These are phyloP conservation scores for Girardinus metallicus DNA, from an alignment of 2,797 vertebrate species.

Conservation along the genomic window DNA sequence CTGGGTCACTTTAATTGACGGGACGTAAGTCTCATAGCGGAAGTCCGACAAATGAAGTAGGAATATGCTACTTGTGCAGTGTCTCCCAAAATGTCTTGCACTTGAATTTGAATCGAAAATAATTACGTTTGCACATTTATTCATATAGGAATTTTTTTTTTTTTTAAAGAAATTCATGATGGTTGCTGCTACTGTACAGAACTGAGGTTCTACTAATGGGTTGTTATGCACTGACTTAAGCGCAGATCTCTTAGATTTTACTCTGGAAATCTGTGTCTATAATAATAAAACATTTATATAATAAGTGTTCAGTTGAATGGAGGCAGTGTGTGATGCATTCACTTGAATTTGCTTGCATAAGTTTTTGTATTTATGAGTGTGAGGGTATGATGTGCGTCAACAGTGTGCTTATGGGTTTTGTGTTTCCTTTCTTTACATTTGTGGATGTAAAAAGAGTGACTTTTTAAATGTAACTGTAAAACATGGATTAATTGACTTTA, in stretches of 20 bases:
- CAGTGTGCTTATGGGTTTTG: not conserved
- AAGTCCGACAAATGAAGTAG: not conserved
- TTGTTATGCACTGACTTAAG: not conserved
- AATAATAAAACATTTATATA: not conserved
- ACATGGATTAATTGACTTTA: not conserved
- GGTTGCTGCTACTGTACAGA: not conserved
- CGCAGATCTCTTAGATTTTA: conserved; percentile 8
- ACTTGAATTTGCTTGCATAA: not conserved
- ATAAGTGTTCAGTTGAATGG: not conserved
- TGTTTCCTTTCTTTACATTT: not conserved
- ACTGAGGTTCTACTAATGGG: not conserved
- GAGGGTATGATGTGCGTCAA: not conserved
- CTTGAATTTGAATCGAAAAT: not conserved
- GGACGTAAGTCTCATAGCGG: not conserved
- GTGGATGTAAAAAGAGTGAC: not conserved
- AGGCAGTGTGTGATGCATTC: conserved; percentile 12
- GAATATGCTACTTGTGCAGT: not conserved
- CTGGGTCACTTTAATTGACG: conserved; percentile 12
- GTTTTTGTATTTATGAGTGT: not conserved
- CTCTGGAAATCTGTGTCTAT: not conserved
- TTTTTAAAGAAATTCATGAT: not conserved
- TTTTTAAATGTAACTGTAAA: not conserved
- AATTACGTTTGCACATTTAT: not conserved
- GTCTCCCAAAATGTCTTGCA: conserved; percentile 11
- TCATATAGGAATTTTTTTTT: not conserved